These are phyloP conservation scores for Macropus fuliginosus DNA, from an alignment of 2,797 vertebrate species.

Conservation along the genomic window DNA sequence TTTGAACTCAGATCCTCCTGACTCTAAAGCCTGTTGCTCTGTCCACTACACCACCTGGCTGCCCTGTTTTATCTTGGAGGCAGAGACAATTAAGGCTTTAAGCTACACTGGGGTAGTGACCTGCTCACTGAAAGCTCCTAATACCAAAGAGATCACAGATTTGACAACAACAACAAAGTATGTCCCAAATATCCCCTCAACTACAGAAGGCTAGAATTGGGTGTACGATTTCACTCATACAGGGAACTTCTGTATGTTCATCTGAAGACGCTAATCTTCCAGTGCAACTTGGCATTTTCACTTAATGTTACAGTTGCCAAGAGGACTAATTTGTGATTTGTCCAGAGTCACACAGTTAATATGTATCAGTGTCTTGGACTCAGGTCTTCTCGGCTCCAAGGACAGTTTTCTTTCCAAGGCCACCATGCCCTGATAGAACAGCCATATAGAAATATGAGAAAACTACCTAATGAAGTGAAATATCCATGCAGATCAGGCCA, in stretches of 20 bases:
- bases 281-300: not conserved
- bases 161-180: not conserved
- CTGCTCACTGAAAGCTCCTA: not conserved
- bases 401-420: not conserved
- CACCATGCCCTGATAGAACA: not conserved
- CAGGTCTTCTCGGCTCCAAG: not conserved
- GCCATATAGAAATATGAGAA: not conserved
- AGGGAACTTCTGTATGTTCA: not conserved
- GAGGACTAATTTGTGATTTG: not conserved
- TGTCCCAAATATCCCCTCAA: not conserved
- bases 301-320: not conserved
- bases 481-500: not conserved
- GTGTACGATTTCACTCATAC: not conserved
- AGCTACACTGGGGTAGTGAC: not conserved
- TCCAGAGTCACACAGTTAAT: not conserved
- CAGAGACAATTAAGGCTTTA: not conserved
- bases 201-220: not conserved
- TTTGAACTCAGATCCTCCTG: not conserved
- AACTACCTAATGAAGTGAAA: not conserved
- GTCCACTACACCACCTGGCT: not conserved
- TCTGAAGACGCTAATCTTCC: not conserved
- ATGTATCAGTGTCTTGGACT: too few species aligned
- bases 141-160: not conserved
- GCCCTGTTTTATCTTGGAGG: not conserved
- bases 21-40: not conserved